These are phyloP conservation scores for Lordiphosa andalusiaca DNA, from an alignment of 2,888 invertebrate species.

Conservation along the genomic window DNA sequence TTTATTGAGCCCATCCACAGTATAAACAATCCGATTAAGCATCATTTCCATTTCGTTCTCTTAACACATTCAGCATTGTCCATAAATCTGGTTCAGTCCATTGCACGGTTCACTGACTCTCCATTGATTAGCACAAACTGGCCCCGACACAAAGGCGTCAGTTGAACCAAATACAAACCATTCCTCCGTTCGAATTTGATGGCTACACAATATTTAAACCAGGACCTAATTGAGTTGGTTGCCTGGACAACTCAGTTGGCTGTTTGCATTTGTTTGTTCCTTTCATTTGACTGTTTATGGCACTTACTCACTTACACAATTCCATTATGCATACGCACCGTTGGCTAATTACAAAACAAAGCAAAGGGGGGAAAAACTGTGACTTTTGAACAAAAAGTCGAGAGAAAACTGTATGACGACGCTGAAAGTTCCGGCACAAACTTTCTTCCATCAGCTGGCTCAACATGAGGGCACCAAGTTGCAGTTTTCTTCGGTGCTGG, in stretches of 20 bases:
- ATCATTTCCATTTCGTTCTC: conserved; percentile 27
- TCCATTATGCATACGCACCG: conserved; percentile 50
- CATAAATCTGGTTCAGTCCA: conserved; percentile 12
- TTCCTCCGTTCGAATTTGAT: not conserved
- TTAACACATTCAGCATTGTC: conserved; percentile 29
- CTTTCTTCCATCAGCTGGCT: conserved; percentile 19
- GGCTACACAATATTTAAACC: conserved; percentile 13
- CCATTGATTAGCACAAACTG: conserved; percentile 35
- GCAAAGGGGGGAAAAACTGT: not conserved
- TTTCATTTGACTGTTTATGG: conserved; percentile 6
- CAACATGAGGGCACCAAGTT: conserved; percentile 13
- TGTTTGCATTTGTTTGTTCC: not conserved
- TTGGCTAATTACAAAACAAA: conserved; percentile 51
- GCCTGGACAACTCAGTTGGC: not conserved
- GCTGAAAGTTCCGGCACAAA: conserved; percentile 32
- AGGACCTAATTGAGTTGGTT: conserved; percentile 25
- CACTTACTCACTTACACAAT: conserved; percentile 16
- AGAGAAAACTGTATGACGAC: not conserved
- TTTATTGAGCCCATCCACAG: not conserved
- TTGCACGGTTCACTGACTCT: conserved; percentile 49
- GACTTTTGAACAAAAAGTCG: conserved; percentile 22
- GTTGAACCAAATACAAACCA: not conserved
- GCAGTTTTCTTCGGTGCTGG: not conserved
- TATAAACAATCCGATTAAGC: conserved; percentile 6
- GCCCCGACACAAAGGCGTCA: conserved; percentile 7